phyloP scores from a whole-genome alignment of 37 sponge, comb jelly and placozoan species.

The Chondrilla cf. caribensis region DNA sequence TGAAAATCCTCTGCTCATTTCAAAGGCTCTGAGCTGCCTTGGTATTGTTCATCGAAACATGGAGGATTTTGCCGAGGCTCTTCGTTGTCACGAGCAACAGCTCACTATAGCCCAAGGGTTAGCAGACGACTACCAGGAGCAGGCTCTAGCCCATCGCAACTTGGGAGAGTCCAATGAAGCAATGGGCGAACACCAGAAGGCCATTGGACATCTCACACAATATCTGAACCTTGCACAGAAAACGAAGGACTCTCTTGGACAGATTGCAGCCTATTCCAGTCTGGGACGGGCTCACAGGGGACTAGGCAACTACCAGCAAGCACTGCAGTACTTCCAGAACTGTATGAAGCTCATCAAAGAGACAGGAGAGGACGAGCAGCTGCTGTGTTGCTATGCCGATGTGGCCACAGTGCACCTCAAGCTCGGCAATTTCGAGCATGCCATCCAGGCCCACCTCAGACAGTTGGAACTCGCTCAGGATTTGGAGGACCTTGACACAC shows the following conservation, averaged over 20 bases:
- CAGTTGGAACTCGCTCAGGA: conserved; percentile 65
- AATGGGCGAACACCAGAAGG: conserved; percentile 59
- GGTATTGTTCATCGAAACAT: conserved; percentile 85
- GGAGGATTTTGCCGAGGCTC: conserved; percentile 66
- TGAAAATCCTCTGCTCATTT: conserved; percentile 58
- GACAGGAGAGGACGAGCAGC: conserved; percentile 66
- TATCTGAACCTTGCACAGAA: conserved; percentile 50
- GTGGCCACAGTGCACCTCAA: conserved; percentile 70
- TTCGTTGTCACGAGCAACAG: conserved; percentile 73
- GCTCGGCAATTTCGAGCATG: conserved; percentile 62
- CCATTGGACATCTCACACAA: conserved; percentile 68
- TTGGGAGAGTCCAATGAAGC: conserved; percentile 87
- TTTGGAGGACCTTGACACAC: conserved; percentile 59
- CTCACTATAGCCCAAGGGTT: conserved; percentile 45
- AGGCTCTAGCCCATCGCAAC: conserved; percentile 79
- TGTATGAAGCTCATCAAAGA: conserved; percentile 58
- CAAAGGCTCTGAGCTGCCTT: conserved; percentile 74
- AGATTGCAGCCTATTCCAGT: conserved; percentile 73
- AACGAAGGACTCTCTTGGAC: conserved; percentile 28
- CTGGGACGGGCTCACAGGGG: conserved; percentile 76
- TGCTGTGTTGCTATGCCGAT: conserved; percentile 87
- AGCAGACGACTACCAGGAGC: conserved; percentile 57
- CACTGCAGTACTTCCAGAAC: conserved; percentile 63
- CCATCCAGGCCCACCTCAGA: conserved; percentile 60
- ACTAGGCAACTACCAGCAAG: conserved; percentile 65